Conservation (phyloP, 2,113 vertebrate species). For the Haplochromis burtoni region DNA sequence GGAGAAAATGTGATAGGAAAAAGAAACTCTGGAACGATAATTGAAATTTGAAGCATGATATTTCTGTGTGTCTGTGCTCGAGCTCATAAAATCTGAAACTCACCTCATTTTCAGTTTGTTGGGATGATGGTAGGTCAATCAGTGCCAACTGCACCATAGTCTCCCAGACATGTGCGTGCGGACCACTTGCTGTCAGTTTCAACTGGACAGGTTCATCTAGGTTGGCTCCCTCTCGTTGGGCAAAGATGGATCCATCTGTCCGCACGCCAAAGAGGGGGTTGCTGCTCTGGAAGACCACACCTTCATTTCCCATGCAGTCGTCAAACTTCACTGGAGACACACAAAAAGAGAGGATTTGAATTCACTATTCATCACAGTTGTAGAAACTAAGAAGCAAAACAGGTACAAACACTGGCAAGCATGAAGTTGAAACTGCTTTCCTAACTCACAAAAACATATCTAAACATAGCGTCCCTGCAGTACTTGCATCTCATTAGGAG, state of each 20-base stretch:
- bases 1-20: conserved; percentile 7
- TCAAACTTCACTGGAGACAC: conserved; percentile 82
- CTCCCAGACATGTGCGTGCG: conserved; percentile 74
- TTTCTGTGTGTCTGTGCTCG: neutral
- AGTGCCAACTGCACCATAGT: conserved; percentile 76
- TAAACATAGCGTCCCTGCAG: neutral
- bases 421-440: neutral
- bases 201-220: conserved; percentile 77
- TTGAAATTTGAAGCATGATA: conserved; percentile 31
- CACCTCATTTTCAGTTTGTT: conserved; percentile 73
- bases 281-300: conserved; percentile 77
- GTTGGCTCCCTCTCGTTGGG: conserved; percentile 66
- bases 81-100: neutral
- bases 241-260: conserved; percentile 78
- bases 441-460: neutral
- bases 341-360: neutral
- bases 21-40: conserved; percentile 15
- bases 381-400: neutral
- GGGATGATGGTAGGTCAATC: conserved; percentile 52
- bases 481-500: neutral
- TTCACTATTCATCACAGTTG: neutral
- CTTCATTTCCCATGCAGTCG: conserved; percentile 78
- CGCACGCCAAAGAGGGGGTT: conserved; percentile 80
- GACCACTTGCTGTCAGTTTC: conserved; percentile 74
- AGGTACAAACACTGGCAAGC: neutral